Conservation (phyloP, 1,140 invertebrate species). For the Drosophila truncata region DNA sequence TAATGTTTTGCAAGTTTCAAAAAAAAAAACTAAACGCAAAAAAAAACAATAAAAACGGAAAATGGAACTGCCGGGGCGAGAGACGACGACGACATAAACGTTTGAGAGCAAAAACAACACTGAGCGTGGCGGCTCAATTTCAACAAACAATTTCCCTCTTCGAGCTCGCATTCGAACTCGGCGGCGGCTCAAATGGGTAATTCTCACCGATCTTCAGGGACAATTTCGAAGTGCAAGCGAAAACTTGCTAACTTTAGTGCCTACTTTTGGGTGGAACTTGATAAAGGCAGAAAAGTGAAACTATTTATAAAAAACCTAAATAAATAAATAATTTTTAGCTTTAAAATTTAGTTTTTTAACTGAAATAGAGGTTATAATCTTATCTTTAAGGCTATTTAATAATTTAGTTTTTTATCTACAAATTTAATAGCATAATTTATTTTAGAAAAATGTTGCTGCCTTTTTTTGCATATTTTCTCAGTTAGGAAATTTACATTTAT, state of each 20-base stretch:
- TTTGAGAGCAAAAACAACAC: slow-evolving; percentile 32
- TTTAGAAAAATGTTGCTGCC: not conserved
- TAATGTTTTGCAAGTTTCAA: not conserved
- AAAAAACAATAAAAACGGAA: slow-evolving; percentile 29
- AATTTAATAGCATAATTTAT: fast-evolving
- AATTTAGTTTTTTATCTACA: not conserved
- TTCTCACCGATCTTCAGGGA: slow-evolving; percentile 1
- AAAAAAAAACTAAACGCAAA: not conserved
- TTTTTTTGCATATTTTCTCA: not conserved
- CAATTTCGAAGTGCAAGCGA: not conserved
- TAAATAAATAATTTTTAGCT: no score
- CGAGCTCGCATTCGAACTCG: slow-evolving; percentile 16
- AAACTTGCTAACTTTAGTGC: not conserved
- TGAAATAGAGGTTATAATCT: not conserved
- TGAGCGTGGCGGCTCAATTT: not conserved
- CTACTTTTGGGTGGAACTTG: slow-evolving; percentile 33
- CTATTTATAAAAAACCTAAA: not conserved
- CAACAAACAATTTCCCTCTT: slow-evolving; percentile 40
- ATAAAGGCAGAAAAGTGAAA: not conserved
- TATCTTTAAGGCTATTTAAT: not conserved
- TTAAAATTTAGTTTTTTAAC: not conserved
- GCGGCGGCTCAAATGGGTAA: slow-evolving; percentile 33
- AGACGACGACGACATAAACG: slow-evolving; percentile 21
- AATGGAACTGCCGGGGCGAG: slow-evolving; percentile 23
- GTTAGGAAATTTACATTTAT: not conserved